phyloP scores from a whole-genome alignment of 1,140 invertebrate genomes.

The Phocides pigmalion region DNA sequence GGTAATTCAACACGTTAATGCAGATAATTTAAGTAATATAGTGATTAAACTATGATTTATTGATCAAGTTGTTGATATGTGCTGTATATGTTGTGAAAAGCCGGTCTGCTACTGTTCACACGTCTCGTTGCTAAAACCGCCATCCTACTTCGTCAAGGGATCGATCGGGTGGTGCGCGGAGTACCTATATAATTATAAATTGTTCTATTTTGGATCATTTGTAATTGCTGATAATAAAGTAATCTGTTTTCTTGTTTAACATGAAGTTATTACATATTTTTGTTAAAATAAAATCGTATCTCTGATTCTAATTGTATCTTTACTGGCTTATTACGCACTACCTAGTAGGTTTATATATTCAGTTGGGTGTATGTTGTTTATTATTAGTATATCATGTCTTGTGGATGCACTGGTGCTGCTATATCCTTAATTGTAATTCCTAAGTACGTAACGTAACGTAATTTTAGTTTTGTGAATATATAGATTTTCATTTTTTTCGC shows the following conservation, averaged over 20 bases:
- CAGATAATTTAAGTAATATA: not conserved
- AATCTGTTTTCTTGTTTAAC: not conserved
- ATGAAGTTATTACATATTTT: not conserved
- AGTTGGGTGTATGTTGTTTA: not conserved
- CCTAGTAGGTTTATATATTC: not conserved
- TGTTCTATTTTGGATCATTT: slow-evolving; percentile 2
- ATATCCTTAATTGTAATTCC: no score
- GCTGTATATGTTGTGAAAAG: not conserved
- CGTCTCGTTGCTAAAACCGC: slow-evolving; percentile 2
- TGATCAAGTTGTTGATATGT: not conserved
- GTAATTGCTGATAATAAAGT: not conserved
- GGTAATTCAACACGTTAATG: slow-evolving; percentile 2
- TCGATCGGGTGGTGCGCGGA: slow-evolving; percentile 20
- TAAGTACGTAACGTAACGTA: no score
- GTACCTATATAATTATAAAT: slow-evolving; percentile 5
- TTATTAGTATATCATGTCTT: not conserved
- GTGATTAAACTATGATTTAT: not conserved
- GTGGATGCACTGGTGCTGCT: no score
- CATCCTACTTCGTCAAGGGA: slow-evolving; percentile 9
- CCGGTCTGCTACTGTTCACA: not conserved
- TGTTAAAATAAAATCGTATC: not conserved
- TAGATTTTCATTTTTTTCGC: no score
- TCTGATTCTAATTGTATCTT: not conserved
- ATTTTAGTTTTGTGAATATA: no score
- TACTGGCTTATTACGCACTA: not conserved